Evolutionary conservation across 2,797 vertebrate species (phyloP), one percentile per base, ranked within the genome.

Genomic region (Telmatherina bonti): DNA sequence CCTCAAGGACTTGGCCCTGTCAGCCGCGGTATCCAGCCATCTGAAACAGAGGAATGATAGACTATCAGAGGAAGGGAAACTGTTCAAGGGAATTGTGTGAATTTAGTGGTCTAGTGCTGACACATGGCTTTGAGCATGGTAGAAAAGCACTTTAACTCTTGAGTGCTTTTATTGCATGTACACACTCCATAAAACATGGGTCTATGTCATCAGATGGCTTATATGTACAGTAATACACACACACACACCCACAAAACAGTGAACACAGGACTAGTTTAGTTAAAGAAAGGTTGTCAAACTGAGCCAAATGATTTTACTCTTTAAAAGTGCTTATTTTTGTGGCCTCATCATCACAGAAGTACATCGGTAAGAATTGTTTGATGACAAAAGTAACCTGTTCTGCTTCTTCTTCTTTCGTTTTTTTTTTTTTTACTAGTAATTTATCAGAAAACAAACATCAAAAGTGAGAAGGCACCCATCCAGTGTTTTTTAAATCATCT

Each of bases 131-230:
- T 92, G 85, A 92, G 90, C 84, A 75, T 82, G 82, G 84, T 89
- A 91, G 89, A 91, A 93, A 91, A 93, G 92, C 90, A 86, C 91
- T 94, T 94, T 94, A 94, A 92, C 91, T 93, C 92, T 89, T 90
- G 87, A 93, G 88, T 86, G 91, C 89, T 88, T 93, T 93, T 91
- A 90, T 93, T 79, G 64, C 83, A 81, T 68, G 88, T 90, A 91
- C 83, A 89, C 89, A 92, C 85, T 62, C 85, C 89, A 93, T 93
- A 93, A 93, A 92, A 86, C 78, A 85, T 74, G 69, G 75, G 31
- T 73, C 76, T 71, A 41, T 71, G 77, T 75, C n/a, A 59, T 22
- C 57, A 73, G 62, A 43, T 35, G n/a, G 77, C 74, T 78, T 59
- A 31, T 69, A 73, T 70, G 26, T 73, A 78, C 43, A 84, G 78